Evolutionary conservation across 1,140 invertebrate genomes (phyloP).

Genomic region (Parasteatoda tepidariorum): DNA sequence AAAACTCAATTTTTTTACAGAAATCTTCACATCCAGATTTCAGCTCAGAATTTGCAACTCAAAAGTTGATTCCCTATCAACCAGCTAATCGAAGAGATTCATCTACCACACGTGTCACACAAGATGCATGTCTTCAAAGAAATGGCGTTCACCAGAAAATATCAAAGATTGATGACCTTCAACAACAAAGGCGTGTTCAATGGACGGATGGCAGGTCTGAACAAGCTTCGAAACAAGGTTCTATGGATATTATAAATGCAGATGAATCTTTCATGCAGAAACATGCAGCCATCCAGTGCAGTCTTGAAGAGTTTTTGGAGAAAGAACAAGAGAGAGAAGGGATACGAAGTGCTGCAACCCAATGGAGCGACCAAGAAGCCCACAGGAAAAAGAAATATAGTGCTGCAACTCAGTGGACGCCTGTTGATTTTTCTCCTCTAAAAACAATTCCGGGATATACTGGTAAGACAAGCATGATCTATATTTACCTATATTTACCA

Average conservation of each 20-base stretch:
- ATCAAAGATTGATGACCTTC: neutral
- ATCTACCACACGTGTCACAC: neutral
- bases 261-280: neutral
- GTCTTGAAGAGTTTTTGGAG: conserved; percentile 26
- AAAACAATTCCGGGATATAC: conserved; percentile 56
- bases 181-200: conserved; percentile 28
- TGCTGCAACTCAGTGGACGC: conserved; percentile 59
- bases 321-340: conserved; percentile 49
- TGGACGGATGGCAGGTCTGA: conserved; percentile 23
- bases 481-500: no score
- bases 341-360: conserved; percentile 57
- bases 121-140: conserved; percentile 26
- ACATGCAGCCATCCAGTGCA: conserved; percentile 36
- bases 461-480: no score
- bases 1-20: no score
- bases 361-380: conserved; percentile 54
- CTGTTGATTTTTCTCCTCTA: conserved; percentile 51
- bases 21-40: conserved; percentile 29
- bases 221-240: neutral
- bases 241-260: conserved; percentile 27
- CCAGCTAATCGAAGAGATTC: neutral
- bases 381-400: conserved; percentile 39
- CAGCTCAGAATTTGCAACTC: neutral
- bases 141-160: conserved; percentile 42
- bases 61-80: conserved; percentile 31